Base-by-base conservation (phyloP, 2,888 invertebrate species). In the Pyrrhia umbra region DNA sequence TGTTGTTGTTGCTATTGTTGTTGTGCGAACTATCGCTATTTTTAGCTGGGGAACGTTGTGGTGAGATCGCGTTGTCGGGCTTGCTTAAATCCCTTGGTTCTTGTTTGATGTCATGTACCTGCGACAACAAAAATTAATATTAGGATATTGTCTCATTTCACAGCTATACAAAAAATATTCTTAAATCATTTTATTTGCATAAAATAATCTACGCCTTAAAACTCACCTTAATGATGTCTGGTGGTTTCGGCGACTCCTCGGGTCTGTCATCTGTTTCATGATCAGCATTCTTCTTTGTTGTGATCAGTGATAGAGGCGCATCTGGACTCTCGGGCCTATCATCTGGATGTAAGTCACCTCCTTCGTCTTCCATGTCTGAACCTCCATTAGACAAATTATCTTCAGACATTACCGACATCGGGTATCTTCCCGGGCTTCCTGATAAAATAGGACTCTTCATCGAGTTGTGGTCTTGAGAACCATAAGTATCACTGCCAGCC, bases 351-450 rank as follows among this genome's bases (percentile, higher is more conserved):
- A 94, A 79, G 42, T 93, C 95, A 57, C 94, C 95, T 84, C 96
- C 96, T 73, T 97, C 97, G 66, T 97, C 97, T 70, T 96, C 96
- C 70, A 96, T 88, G 85, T 97, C 97, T 18, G 96, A 96, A 6
- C 96, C 96, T 46, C 95, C 95, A 77, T 96, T 96, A 2, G 96
- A 97, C 85, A 92, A 90, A 90, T 92, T 97, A 88, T 96, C 97
- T 92, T 92, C 97, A 74, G 96, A 97, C 93, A 95, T 96, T 75
- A 95, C 96, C 78, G 94, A 97, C 95, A 94, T 96, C 67, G 95
- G 96, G 86, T 90, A 96, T 86, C 94, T 94, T 55, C 95, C 96
- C 81, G 93, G 96, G 82, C 95, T 95, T 30, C 92, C 92, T 0
- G 95, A 92, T 27, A 96, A 96, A 81, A 96, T 85, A 10, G 96